phyloP scores from a whole-genome alignment of 1,140 invertebrate species.

The Bombus polaris region DNA sequence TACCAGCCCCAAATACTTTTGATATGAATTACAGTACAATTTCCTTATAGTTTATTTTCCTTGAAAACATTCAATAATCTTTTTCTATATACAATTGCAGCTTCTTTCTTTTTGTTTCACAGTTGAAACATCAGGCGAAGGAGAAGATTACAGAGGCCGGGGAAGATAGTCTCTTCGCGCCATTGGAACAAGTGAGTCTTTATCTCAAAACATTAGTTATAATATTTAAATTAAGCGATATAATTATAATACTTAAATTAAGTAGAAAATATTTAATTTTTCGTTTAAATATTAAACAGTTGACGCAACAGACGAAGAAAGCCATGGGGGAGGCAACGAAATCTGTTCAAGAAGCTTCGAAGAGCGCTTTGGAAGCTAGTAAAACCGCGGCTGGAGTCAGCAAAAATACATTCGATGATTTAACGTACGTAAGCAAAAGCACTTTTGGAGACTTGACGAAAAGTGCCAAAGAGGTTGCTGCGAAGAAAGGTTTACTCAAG shows the following conservation, averaged over 20 bases:
- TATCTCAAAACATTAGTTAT: too few relatives aligned
- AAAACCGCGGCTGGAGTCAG: constrained; percentile 93
- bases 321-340: constrained; percentile 93
- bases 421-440: constrained; percentile 93
- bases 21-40: too few relatives aligned
- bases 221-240: background rate
- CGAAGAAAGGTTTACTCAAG: constrained; percentile 93
- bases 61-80: background rate
- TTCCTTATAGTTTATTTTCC: background rate
- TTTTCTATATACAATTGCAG: background rate
- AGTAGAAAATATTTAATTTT: background rate
- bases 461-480: constrained; percentile 92
- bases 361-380: constrained; percentile 92
- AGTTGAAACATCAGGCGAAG: constrained; percentile 86
- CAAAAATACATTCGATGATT: constrained; percentile 93
- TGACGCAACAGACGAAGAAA: constrained; percentile 94
- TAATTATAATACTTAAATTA: background rate
- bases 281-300: constrained; percentile 78
- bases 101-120: background rate
- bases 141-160: constrained; percentile 87
- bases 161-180: constrained; percentile 87
- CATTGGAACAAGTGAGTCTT: constrained; percentile 87
- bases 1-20: too few relatives aligned
- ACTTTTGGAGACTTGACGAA: constrained; percentile 95
- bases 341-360: constrained; percentile 91